phyloP scores from a whole-genome alignment of 2,113 vertebrate species.

The Mobula birostris region DNA sequence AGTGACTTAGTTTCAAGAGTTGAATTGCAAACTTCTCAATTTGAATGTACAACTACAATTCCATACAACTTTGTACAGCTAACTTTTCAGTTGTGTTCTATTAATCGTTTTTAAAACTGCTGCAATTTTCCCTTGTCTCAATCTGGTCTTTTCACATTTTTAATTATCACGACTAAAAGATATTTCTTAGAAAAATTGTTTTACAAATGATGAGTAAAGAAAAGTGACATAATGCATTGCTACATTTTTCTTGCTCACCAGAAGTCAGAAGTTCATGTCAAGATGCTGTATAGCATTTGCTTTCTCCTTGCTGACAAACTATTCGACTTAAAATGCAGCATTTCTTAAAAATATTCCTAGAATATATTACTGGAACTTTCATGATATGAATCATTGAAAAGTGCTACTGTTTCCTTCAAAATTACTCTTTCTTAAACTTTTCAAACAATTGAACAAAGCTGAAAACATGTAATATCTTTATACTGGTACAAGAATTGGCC shows the following conservation, averaged over 20 bases:
- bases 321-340: background rate
- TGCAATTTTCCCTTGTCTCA: background rate
- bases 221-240: background rate
- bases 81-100: background rate
- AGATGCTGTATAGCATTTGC: background rate
- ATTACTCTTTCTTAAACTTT: background rate
- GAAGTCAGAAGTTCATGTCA: background rate
- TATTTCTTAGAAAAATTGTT: background rate
- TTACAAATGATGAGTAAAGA: background rate
- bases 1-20: background rate
- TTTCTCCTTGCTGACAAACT: background rate
- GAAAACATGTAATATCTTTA: background rate
- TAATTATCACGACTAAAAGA: background rate
- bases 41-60: background rate
- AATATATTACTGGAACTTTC: background rate
- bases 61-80: background rate
- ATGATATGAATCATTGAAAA: background rate
- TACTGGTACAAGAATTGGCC: background rate
- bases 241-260: background rate
- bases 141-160: background rate
- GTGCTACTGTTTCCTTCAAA: background rate
- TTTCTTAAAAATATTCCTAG: background rate
- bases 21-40: background rate
- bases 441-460: background rate
- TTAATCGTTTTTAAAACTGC: background rate